Percentiles rank a stretch among this genome's conserved stretches.
These are phyloP conservation scores for Cyanoderma ruficeps DNA, from an alignment of 2,113 vertebrate species.

Conservation along the genomic window DNA sequence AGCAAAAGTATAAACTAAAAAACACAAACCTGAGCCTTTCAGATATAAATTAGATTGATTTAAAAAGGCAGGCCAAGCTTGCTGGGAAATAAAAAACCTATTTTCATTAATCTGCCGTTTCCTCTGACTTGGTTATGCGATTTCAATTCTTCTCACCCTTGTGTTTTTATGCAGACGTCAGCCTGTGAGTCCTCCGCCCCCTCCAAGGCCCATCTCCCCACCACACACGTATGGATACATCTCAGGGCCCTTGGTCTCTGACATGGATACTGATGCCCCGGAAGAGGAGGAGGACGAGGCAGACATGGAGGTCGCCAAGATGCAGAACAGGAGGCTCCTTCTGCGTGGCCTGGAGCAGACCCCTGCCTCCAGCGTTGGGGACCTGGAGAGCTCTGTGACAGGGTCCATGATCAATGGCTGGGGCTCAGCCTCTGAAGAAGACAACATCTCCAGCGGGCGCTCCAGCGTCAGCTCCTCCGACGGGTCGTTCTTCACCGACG, in stretches of 20 bases:
- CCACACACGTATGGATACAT: conserved; percentile 97
- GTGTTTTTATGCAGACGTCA: conserved; percentile 79
- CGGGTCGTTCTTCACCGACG: conserved; percentile 98
- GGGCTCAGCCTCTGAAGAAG: conserved; percentile 97
- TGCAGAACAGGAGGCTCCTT: conserved; percentile 88
- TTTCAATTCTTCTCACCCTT: not conserved
- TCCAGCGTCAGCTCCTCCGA: conserved; percentile 97
- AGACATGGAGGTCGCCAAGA: conserved; percentile 90
- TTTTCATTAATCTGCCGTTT: not conserved
- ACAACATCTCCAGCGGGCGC: conserved; percentile 94
- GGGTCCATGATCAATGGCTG: conserved; percentile 99
- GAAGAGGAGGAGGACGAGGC: conserved; percentile 89
- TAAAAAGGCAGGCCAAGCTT: not conserved
- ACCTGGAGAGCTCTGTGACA: conserved; percentile 96
- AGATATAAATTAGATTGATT: not conserved
- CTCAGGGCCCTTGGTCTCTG: conserved; percentile 88
- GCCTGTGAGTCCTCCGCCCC: conserved; percentile 90
- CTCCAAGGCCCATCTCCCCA: conserved; percentile 89
- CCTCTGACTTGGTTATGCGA: not conserved
- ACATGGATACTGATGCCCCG: conserved; percentile 91
- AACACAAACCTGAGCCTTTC: not conserved
- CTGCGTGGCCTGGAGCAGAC: conserved; percentile 95
- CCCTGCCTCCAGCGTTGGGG: conserved; percentile 94
- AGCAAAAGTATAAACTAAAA: not conserved
- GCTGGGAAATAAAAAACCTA: not conserved